Conservation (phyloP, 2,797 vertebrate species). For the Clamator glandarius region DNA sequence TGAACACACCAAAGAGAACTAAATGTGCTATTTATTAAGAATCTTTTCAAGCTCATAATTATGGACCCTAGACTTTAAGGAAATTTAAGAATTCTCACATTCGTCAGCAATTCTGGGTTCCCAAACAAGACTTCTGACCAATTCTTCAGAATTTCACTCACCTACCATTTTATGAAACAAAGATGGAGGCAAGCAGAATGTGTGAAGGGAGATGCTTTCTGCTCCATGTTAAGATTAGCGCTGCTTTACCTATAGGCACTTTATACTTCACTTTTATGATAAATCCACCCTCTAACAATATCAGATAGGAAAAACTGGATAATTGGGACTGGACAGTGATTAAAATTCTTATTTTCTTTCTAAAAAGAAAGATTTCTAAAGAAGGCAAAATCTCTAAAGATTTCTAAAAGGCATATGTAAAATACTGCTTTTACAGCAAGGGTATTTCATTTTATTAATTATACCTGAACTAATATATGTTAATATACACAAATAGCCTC, state of each 20-base stretch:
- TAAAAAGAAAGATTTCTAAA: neutral
- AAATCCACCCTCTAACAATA: neutral
- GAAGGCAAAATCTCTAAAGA: too few species aligned
- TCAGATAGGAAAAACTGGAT: neutral
- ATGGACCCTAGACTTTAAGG: neutral
- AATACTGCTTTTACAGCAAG: neutral
- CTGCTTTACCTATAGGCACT: neutral
- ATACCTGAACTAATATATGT: neutral
- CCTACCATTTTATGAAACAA: neutral
- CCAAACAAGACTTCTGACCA: neutral
- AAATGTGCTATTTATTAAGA: neutral
- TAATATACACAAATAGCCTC: neutral
- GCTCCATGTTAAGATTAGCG: neutral
- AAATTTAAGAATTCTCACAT: neutral
- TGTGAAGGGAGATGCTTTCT: neutral
- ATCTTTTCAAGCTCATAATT: neutral
- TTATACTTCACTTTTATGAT: neutral
- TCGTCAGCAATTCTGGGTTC: neutral
- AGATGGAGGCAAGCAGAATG: neutral
- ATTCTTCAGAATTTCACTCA: neutral
- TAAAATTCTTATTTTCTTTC: neutral
- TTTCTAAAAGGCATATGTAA: neutral
- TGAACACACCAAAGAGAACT: neutral
- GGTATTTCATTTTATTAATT: neutral
- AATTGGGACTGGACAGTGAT: neutral